Base-by-base conservation (phyloP, 2,797 vertebrate species). In the Nannoperca australis region DNA sequence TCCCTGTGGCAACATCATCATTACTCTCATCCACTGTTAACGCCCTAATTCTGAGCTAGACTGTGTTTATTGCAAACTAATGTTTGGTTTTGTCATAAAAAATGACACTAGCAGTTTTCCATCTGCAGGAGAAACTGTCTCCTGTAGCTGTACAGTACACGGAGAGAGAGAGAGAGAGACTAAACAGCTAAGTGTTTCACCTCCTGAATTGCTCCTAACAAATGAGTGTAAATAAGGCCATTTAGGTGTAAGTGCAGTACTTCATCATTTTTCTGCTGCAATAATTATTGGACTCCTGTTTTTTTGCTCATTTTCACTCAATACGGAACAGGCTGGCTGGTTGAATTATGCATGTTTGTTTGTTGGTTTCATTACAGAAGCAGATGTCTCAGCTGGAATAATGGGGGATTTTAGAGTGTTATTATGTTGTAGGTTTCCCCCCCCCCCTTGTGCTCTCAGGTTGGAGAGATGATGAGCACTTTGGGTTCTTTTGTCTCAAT, bases 341-440 rank as follows among this genome's bases (percentile, higher is more conserved):
- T 60, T 91, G 87, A 93, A 92, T 94, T 89, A 93, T 93, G 85
- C 79, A 90, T 92, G 85, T 90, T 92, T 92, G 87, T 90, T 92
- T 88, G 86, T 71, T 86, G 84, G 70, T 90, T 92, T 90, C 83
- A 89, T 91, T 89, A 89, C 76, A 78, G 68, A 88, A 90, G 87
- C 85, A 88, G 88, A 91, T 88, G 90, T 88, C 85, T 89, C 73
- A 17, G 84, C 81, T 81, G 73, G 80, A 88, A 88, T 90, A 91
- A 85, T 91, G 71, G 81, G 79, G 74, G 69, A 61, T 80, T 85
- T 88, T 72, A 70, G 76, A 88, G 72, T 72, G 84, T 79, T 86
- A 86, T 90, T 86, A 78, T 58, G 22, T 53, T 72, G 64, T 75
- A n/a, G 55, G 8, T 20, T 11, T 24, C 24, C 2, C 32, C 15